Percentiles rank a stretch among this genome's conserved stretches.
These are phyloP conservation scores for Helobdella robusta DNA, from an alignment of 2,888 invertebrate species.

Conservation along the genomic window DNA sequence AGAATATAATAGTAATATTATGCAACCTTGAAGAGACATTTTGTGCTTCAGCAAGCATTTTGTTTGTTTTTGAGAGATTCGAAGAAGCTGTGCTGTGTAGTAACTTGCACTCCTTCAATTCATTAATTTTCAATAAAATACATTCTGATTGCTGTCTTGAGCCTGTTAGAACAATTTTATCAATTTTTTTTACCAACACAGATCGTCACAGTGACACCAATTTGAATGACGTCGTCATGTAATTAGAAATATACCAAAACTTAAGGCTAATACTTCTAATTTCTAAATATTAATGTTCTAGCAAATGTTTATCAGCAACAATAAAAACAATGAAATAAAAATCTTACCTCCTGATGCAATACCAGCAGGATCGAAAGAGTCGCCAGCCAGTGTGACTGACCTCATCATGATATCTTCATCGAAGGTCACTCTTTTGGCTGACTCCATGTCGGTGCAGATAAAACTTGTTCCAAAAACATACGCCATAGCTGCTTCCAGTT, in stretches of 20 bases:
- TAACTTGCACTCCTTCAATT: conserved; percentile 51
- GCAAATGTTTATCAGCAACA: too few species aligned
- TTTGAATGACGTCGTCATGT: too few species aligned
- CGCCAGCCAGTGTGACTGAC: conserved; percentile 78
- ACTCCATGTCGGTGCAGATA: conserved; percentile 69
- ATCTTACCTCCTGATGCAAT: conserved; percentile 76
- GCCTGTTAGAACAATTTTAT: conserved; percentile 36
- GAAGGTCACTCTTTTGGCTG: conserved; percentile 70
- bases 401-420: conserved; percentile 53
- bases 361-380: conserved; percentile 80
- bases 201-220: too few species aligned
- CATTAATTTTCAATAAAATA: conserved; percentile 52
- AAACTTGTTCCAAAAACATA: conserved; percentile 77
- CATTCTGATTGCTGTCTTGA: conserved; percentile 43
- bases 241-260: too few species aligned
- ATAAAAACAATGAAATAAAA: too few species aligned
- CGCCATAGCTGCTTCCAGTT: conserved; percentile 67
- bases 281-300: too few species aligned
- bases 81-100: conserved; percentile 44
- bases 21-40: conserved; percentile 45
- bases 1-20: too few species aligned
- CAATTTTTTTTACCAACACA: not conserved
- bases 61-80: conserved; percentile 48
- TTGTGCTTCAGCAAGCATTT: conserved; percentile 50
- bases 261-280: too few species aligned